A percentile compares a stretch with the other conserved stretches of the same genome.
These are phyloP conservation scores for Telmatherina bonti DNA, from an alignment of 2,797 vertebrate genomes.

Conservation along the genomic window DNA sequence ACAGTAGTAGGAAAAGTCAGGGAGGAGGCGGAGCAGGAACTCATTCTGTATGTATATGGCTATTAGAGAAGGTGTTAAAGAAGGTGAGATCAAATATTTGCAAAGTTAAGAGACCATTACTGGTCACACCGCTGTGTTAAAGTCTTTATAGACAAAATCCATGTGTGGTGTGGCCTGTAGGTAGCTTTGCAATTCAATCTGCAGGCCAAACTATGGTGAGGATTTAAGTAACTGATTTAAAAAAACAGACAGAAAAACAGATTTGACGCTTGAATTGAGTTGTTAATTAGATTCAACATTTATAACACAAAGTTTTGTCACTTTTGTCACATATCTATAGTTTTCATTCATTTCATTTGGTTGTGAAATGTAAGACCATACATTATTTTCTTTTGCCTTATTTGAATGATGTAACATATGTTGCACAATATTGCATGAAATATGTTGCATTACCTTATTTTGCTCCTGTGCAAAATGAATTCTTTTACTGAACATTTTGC, in stretches of 20 bases:
- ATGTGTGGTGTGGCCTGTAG: constrained; percentile 26
- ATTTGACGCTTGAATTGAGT: constrained; percentile 3
- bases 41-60: constrained; percentile 60
- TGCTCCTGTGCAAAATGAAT: background rate
- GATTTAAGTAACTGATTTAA: constrained; percentile 2
- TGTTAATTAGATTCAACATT: constrained; percentile 2
- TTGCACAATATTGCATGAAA: background rate
- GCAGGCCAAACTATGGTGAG: background rate
- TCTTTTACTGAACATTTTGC: background rate
- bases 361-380: background rate
- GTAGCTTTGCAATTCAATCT: constrained; percentile 20
- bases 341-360: constrained; percentile 2
- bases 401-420: background rate
- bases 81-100: constrained; percentile 68
- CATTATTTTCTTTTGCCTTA: background rate
- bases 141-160: constrained; percentile 13
- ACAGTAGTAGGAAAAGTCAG: constrained; percentile 50
- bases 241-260: constrained; percentile 12
- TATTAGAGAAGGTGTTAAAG: constrained; percentile 65
- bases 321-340: background rate
- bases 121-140: constrained; percentile 37
- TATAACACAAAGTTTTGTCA: constrained; percentile 11
- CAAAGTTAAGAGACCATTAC: constrained; percentile 50
- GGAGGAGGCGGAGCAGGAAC: constrained; percentile 41
- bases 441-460: background rate